phyloP scores from a whole-genome alignment of 2,113 vertebrate species.

The Hippocampus barbouri region DNA sequence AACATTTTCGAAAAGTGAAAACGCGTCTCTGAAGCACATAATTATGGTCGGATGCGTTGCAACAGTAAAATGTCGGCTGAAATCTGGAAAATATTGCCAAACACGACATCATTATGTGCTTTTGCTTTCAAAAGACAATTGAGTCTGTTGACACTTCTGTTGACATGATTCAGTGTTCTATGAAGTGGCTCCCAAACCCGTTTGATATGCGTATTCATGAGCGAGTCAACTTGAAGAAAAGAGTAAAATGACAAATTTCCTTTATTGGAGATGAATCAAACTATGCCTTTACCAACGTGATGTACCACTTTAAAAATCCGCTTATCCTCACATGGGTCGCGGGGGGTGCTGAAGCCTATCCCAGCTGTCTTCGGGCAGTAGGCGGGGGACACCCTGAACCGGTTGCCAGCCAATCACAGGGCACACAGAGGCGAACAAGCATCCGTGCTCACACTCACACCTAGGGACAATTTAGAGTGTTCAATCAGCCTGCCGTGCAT shows the following conservation, averaged over 20 bases:
- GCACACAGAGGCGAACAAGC: too few species aligned
- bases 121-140: background rate
- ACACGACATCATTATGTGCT: background rate
- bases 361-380: too few species aligned
- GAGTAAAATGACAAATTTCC: background rate
- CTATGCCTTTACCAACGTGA: too few species aligned
- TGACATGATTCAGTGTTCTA: background rate
- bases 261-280: too few species aligned
- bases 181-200: background rate
- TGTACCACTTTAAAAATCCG: too few species aligned
- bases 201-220: background rate
- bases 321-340: too few species aligned
- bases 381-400: too few species aligned
- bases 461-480: too few species aligned
- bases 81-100: background rate
- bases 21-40: background rate
- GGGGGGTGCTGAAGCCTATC: too few species aligned
- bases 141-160: background rate
- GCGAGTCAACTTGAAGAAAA: background rate
- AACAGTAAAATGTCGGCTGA: background rate
- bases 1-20: constrained; percentile 11
- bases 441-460: too few species aligned
- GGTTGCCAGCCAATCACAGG: too few species aligned
- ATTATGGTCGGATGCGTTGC: background rate
- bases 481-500: too few species aligned